Base-by-base conservation (phyloP, 2,113 vertebrate species). In the Catagonus wagneri region DNA sequence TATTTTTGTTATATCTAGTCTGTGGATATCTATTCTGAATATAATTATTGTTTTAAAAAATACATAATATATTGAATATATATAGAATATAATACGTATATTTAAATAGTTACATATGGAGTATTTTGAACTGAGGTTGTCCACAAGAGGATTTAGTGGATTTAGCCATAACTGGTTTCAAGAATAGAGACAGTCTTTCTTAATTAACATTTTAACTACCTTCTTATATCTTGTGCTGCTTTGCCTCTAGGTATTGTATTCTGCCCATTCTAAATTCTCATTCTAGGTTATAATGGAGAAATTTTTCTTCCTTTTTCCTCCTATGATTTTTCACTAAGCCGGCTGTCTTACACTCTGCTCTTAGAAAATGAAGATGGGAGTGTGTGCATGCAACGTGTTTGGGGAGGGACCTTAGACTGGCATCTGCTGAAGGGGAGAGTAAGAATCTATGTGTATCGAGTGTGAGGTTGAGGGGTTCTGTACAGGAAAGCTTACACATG, bases 1-100 rank as follows among this genome's bases (percentile, higher is more conserved):
- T 85, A 84, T 44, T 88, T 96, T 63, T 52, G 78, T 63, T 86
- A 29, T 58, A 19, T 14, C n/a, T 89, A 50, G 13, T 58, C 23
- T 78, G 75, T 69, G 68, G 22, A 22, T 93, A 25, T 58, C 63
- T 76, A 58, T 56, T 78, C 17, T 79, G 20, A 92, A 71, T 79
- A 79, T 79, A 72, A 84, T 52, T 71, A 71, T 75, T 63, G 71
- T 54, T 54, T 76, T 27, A 80, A 66, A 61, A 80, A 66, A 61
- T 29, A 39, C 4, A 74, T 32, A 44, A 44, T 56, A 58, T 19
- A 69, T 60, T 54, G 32, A 5, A 23, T 52, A 68, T 50, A 66
- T 15, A 58, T 19, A 58, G 12, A 12, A 39, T 66, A 29, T 6
- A 19, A 32, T 7, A 19, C 19, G 27, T 60, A 72, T 27, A 60